Evolutionary conservation across 23 tunicate species (phyloP).

Genomic region (Pegea sp.): DNA sequence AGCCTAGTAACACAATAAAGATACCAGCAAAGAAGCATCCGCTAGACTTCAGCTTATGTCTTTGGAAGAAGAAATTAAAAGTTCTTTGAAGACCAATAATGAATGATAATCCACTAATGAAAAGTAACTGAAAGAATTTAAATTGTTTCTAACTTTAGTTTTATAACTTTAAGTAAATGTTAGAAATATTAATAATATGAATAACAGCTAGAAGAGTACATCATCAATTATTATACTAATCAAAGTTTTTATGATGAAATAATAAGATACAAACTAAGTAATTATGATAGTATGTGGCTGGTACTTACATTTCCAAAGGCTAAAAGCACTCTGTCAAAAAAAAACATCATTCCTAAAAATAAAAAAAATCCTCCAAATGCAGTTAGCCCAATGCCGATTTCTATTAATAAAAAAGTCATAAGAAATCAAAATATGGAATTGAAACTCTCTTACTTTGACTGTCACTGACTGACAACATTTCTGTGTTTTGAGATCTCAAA

Average conservation of each 20-base stretch:
- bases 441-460: conserved; percentile 27
- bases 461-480: conserved; percentile 46
- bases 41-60: conserved; percentile 67
- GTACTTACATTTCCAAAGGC: conserved; percentile 91
- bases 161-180: background rate
- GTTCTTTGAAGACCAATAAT: conserved; percentile 90
- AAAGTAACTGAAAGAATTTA: conserved; percentile 33
- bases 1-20: conserved; percentile 70
- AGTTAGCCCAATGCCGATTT: conserved; percentile 90
- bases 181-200: background rate
- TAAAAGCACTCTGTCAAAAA: conserved; percentile 85
- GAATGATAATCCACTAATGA: conserved; percentile 78
- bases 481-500: no score
- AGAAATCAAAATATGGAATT: background rate
- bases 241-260: no score
- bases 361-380: conserved; percentile 88
- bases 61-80: conserved; percentile 81
- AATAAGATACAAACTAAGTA: no score
- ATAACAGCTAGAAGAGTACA: background rate
- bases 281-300: background rate
- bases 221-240: background rate
- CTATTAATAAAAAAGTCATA: conserved; percentile 14
- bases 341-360: conserved; percentile 74
- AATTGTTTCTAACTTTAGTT: no score
- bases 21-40: conserved; percentile 91